Percentiles rank a stretch among this genome's conserved stretches.
Conservation (phyloP, 2,113 vertebrate species). For the Tretioscincus oriximinensis region DNA sequence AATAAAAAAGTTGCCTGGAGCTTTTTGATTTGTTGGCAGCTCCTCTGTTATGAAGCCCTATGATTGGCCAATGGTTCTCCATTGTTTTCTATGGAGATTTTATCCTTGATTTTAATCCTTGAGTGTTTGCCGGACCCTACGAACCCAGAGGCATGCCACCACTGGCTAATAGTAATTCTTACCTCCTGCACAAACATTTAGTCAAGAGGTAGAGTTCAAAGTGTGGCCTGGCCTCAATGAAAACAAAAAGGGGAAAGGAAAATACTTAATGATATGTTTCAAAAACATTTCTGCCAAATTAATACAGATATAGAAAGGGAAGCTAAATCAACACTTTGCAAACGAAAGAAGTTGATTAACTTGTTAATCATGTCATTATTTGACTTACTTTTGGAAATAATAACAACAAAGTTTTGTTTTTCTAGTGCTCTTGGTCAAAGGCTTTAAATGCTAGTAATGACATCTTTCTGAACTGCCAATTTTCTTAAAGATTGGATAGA, state of each 20-base stretch:
- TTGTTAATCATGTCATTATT: slow-evolving; percentile 19
- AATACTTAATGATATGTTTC: not conserved
- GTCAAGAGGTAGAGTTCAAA: not conserved
- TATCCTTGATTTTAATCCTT: no score
- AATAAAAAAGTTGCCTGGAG: no score
- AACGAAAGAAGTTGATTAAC: slow-evolving; percentile 4
- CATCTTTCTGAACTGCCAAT: slow-evolving; percentile 34
- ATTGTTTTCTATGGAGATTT: no score
- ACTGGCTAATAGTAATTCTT: not conserved
- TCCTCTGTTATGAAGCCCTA: no score
- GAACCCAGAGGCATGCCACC: no score
- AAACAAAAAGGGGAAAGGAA: no score
- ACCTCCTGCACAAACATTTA: not conserved
- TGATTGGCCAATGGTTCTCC: no score
- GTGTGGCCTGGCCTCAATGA: no score
- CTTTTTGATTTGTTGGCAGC: no score
- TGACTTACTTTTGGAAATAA: slow-evolving; percentile 29
- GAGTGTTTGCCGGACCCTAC: no score
- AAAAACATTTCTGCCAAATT: slow-evolving; percentile 25
- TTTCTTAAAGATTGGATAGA: slow-evolving; percentile 14
- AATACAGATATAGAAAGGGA: slow-evolving; percentile 30
- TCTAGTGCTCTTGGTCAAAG: not conserved
- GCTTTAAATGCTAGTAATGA: slow-evolving; percentile 28
- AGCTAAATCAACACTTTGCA: slow-evolving; percentile 30
- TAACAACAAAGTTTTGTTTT: not conserved